Evolutionary conservation across 2,797 vertebrate species (phyloP).

Genomic region (Sebastes hopkinsi): DNA sequence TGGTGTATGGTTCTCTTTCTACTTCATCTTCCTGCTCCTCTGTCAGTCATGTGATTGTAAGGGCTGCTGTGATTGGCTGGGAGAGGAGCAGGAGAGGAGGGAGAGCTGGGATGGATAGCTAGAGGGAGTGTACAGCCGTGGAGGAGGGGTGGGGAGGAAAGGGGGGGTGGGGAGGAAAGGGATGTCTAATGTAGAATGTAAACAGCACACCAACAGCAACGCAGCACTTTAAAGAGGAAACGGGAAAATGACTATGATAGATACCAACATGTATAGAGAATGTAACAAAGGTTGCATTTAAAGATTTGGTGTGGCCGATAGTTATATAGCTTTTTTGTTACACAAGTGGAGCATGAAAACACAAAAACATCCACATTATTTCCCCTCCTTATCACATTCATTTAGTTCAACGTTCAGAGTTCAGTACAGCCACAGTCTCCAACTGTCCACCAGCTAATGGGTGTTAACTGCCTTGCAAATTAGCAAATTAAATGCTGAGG

Average conservation of each 20-base stretch:
- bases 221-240: neutral
- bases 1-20: conserved; percentile 72
- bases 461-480: neutral
- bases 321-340: neutral
- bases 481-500: neutral
- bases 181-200: conserved; percentile 36
- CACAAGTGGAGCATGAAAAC: neutral
- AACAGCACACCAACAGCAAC: neutral
- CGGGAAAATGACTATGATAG: neutral
- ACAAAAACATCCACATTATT: neutral
- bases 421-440: neutral
- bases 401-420: neutral
- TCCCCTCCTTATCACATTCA: neutral
- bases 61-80: conserved; percentile 68
- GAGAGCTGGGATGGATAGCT: conserved; percentile 33
- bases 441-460: neutral
- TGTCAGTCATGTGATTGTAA: conserved; percentile 73
- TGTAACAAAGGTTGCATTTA: neutral
- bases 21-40: conserved; percentile 77
- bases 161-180: conserved; percentile 7
- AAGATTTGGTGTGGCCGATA: neutral
- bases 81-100: conserved; percentile 52
- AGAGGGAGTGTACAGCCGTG: conserved; percentile 41
- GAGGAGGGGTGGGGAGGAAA: conserved; percentile 4
- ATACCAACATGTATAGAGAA: too few relatives aligned